phyloP scores from a whole-genome alignment of 2,113 vertebrate genomes.

The Caracal caracal region DNA sequence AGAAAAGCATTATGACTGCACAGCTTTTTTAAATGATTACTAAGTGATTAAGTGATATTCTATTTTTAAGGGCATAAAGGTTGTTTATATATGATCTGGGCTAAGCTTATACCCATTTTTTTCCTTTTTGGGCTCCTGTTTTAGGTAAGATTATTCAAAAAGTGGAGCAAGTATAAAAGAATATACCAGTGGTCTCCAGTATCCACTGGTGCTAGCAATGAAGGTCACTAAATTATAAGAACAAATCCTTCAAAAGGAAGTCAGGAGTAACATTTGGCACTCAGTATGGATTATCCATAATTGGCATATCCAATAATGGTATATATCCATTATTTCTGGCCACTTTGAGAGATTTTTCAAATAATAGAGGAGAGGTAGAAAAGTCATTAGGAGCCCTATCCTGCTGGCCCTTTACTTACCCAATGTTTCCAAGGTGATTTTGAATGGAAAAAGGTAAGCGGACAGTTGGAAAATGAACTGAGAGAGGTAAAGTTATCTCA shows the following conservation, averaged over 20 bases:
- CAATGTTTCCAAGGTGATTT: conserved; percentile 79
- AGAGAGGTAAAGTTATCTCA: conserved; percentile 83
- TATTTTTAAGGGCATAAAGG: conserved; percentile 31
- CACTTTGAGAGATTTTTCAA: not conserved
- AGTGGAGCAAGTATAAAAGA: not conserved
- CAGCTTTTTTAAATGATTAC: conserved; percentile 7
- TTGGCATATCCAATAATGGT: not conserved
- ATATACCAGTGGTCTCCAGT: not conserved
- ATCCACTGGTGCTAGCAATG: not conserved
- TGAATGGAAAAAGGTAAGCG: conserved; percentile 80
- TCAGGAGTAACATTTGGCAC: not conserved
- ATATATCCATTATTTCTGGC: not conserved
- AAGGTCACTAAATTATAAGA: conserved; percentile 34
- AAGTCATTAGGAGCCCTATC: not conserved
- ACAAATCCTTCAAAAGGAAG: conserved; percentile 48
- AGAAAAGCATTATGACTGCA: conserved; percentile 30
- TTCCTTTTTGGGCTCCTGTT: not conserved
- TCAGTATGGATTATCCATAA: not conserved
- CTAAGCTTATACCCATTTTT: not conserved
- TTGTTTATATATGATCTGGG: conserved; percentile 10
- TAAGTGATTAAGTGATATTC: not conserved
- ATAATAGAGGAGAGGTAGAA: not conserved
- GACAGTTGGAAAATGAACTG: conserved; percentile 81
- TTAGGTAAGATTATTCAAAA: conserved; percentile 28
- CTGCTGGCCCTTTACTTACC: conserved; percentile 80